Evolutionary conservation across 2,888 invertebrate species (phyloP), one percentile per base, ranked within the genome.

Genomic region (Cyclophora punctaria): DNA sequence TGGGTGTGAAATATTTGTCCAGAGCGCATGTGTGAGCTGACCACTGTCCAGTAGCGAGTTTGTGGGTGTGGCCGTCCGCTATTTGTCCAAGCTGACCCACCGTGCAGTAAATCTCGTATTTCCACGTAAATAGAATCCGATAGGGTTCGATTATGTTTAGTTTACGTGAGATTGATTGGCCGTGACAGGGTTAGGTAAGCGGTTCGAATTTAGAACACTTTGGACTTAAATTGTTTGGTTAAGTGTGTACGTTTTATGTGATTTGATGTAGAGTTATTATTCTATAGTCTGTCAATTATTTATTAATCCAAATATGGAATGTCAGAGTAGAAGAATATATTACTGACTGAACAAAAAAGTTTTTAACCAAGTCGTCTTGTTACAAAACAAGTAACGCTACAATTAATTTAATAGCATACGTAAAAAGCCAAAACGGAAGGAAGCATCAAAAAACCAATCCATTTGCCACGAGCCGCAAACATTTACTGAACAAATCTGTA

Each of bases 401-500:
- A 20, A 5, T 37, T 37, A 37, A 37, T 37, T 37, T 37, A 37
- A 37, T 4, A 4, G 5, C 37, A 51, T 48, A 35, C 40, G 52
- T 58, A 52, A 58, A 58, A 56, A 66, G 63, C 53, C 58, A 54
- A 58, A 58, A 57, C 72, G 58, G 60, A 66, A 74, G 73, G 71
- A 71, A 73, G 62, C 60, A 53, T 57, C 55, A 53, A 55, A 73
- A 77, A 80, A 74, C 71, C 67, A 68, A 66, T 62, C 74, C 77
- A 74, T 80, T 82, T 78, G 83, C 79, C 85, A 86, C 86, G 86
- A 86, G 86, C 83, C 82, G 67, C 55, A 69, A 63, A 56, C 69
- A 66, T 66, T 61, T 48, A 55, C 64, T 66, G 67, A 77, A 73
- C 69, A 73, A 76, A 80, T 76, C 73, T 68, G 67, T 72, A 73